These are phyloP conservation scores for Temnothorax longispinosus DNA, from an alignment of 1,140 invertebrate species.

Conservation along the genomic window DNA sequence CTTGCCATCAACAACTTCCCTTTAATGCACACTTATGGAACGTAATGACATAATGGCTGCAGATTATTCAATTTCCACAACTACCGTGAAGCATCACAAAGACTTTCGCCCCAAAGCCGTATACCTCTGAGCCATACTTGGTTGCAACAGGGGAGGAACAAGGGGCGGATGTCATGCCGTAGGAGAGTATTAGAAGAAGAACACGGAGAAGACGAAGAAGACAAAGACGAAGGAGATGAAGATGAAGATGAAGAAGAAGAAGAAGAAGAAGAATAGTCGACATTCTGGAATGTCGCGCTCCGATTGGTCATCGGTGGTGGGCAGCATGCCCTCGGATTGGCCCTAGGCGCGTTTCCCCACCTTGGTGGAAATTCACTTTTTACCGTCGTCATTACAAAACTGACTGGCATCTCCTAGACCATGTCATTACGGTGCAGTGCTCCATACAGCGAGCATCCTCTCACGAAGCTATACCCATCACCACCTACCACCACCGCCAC, in stretches of 20 bases:
- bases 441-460: slow-evolving; percentile 83
- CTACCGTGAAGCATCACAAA: slow-evolving; percentile 27
- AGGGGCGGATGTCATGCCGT: slow-evolving; percentile 34
- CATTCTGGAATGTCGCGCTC: slow-evolving; percentile 80
- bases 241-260: slow-evolving; percentile 20
- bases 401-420: slow-evolving; percentile 85
- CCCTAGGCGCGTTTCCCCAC: slow-evolving; percentile 83
- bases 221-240: slow-evolving; percentile 6
- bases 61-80: slow-evolving; percentile 52
- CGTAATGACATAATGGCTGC: slow-evolving; percentile 50
- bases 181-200: slow-evolving; percentile 3
- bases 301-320: slow-evolving; percentile 78
- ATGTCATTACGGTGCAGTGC: slow-evolving; percentile 85
- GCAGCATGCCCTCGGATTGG: slow-evolving; percentile 78
- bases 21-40: slow-evolving; percentile 41
- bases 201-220: slow-evolving; percentile 54
- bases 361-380: slow-evolving; percentile 85
- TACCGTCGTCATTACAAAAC: slow-evolving; percentile 86
- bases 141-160: slow-evolving; percentile 12
- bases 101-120: slow-evolving; percentile 51
- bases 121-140: slow-evolving; percentile 3
- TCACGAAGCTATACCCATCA: slow-evolving; percentile 61
- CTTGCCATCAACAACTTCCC: slow-evolving; percentile 37
- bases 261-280: slow-evolving; percentile 62
- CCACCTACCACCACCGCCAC: slow-evolving; percentile 6